A percentile compares a stretch with the other conserved stretches of the same genome.
Conservation (phyloP, 2,888 invertebrate species). For the Stegana nigrithorax region DNA sequence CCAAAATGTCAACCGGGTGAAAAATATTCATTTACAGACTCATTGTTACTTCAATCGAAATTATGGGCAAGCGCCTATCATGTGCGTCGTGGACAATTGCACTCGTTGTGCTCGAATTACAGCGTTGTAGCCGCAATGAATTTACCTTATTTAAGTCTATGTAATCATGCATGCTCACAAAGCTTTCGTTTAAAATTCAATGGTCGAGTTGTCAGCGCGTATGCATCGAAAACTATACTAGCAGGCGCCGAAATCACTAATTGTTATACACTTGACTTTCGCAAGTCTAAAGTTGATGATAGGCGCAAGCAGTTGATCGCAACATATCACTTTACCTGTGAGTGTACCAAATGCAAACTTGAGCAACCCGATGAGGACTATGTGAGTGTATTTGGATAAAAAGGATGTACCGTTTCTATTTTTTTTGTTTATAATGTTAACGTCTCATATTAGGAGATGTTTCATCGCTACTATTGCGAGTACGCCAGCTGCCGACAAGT, state of each 20-base stretch:
- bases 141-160: conserved; percentile 87
- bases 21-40: conserved; percentile 19
- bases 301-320: conserved; percentile 74
- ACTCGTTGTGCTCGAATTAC: conserved; percentile 54
- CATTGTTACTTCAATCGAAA: conserved; percentile 38
- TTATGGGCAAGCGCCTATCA: conserved; percentile 53
- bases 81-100: conserved; percentile 47
- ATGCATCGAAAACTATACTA: conserved; percentile 75
- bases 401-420: neutral
- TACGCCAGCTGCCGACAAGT: conserved; percentile 38
- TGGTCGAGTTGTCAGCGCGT: conserved; percentile 77
- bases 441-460: conserved; percentile 18
- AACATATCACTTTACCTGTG: conserved; percentile 85
- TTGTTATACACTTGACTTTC: conserved; percentile 85
- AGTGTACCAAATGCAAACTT: conserved; percentile 76
- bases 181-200: conserved; percentile 83
- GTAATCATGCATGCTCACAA: conserved; percentile 93
- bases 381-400: conserved; percentile 40
- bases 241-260: conserved; percentile 82
- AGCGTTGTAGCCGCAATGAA: conserved; percentile 80
- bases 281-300: conserved; percentile 72
- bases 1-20: conserved; percentile 14
- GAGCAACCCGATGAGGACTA: conserved; percentile 43
- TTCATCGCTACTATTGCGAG: conserved; percentile 55
- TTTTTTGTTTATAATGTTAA: conserved; percentile 33